A percentile compares a stretch with the other conserved stretches of the same genome.
phyloP scores from a whole-genome alignment of 2,888 invertebrate genomes.

The Agrotis ipsilon region DNA sequence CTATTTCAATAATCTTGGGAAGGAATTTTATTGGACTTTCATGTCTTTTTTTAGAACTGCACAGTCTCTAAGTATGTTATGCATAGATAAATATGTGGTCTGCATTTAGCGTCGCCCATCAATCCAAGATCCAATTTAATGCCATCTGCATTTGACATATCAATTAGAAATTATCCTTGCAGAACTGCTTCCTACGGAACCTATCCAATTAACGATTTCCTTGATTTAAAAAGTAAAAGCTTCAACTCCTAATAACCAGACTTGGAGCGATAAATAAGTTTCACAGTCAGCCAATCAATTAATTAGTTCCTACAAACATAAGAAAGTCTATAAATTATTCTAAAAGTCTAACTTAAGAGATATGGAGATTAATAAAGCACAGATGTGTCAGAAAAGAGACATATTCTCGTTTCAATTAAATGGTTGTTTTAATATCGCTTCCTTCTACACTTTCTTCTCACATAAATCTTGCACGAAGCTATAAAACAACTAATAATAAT shows the following conservation, averaged over 20 bases:
- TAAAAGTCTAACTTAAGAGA: constrained; percentile 22
- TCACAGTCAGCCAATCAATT: constrained; percentile 33
- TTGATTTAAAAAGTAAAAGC: constrained; percentile 57
- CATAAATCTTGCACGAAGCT: constrained; percentile 37
- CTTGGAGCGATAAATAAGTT: constrained; percentile 37
- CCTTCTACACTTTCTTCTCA: constrained; percentile 43
- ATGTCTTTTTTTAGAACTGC: not conserved
- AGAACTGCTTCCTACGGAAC: constrained; percentile 23
- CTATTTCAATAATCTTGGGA: not conserved
- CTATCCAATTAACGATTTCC: constrained; percentile 49
- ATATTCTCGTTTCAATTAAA: constrained; percentile 27
- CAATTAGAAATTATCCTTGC: constrained; percentile 25
- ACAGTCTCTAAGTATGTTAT: not conserved
- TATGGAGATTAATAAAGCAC: constrained; percentile 33
- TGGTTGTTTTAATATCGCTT: constrained; percentile 16
- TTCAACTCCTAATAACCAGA: constrained; percentile 29
- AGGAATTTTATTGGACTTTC: not conserved
- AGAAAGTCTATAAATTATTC: constrained; percentile 42
- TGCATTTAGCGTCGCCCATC: not conserved
- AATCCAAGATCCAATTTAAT: constrained; percentile 1
- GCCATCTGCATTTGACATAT: not conserved
- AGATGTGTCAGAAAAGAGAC: constrained; percentile 1
- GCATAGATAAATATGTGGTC: not conserved
- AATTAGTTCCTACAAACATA: constrained; percentile 45
- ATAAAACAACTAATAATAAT: constrained; percentile 35